Base-by-base conservation (phyloP, 2,888 invertebrate genomes). In the Acanthosepion pharaonis region DNA sequence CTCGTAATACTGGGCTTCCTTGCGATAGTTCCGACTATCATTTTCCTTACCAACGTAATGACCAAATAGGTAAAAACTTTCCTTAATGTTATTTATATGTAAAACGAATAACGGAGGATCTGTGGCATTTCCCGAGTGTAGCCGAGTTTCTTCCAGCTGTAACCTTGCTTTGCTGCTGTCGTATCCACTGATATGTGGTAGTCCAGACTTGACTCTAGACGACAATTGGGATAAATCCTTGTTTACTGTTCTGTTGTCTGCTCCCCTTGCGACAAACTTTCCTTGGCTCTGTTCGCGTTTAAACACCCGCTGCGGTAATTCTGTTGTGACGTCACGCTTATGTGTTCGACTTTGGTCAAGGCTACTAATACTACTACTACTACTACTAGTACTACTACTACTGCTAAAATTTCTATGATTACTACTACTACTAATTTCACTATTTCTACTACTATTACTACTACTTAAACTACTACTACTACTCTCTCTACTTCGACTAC, bases 11-110 rank as follows among this genome's bases (percentile, higher is more conserved):
- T 95, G 95, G 23, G 92, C 33, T 91, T 95, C 95, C 91, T 95
- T 94, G 18, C 94, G 95, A 53, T 92, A 94, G 92, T 95, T 95
- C 48, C 92, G 49, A 49, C 94, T 94, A 78, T 94, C 94, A 91
- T 95, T 95, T 92, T 94, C 94, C 20, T 95, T 95, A 28, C 94
- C 64, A 64, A 94, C 94, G 64, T 95, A 95, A 94, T 96, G 95
- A 25, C 96, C 95, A 94, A 96, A 95, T 78, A 96, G 94, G 93
- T 95, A 95, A 94, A 96, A 96, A 59, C 95, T 95, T 55, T 95
- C 96, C 64, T 95, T 95, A 42, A 95, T 95, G 78, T 95, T 95
- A 94, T 96, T 95, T 25, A 96, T 94, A 93, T 95, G 95, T 95
- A 96, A 91, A 55, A 96, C 95, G 92, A 96, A 95, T 92, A 96